Percentiles rank a stretch among this genome's conserved stretches.
These are phyloP conservation scores for Hymenopus coronatus DNA, from an alignment of 2,888 invertebrate genomes.

Conservation along the genomic window DNA sequence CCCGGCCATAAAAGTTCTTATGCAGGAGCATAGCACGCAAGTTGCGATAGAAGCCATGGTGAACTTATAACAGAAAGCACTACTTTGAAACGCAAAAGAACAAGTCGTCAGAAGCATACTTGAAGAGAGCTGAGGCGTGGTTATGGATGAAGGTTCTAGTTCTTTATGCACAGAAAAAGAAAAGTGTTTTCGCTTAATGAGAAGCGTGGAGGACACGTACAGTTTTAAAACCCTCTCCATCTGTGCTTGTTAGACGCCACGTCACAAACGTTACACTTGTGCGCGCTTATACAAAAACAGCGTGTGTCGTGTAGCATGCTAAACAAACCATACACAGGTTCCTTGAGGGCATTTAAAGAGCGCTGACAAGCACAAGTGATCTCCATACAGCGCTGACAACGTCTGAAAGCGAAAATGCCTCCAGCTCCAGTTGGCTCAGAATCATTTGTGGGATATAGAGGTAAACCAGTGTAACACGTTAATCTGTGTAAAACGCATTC, in stretches of 20 bases:
- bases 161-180: not conserved
- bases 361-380: not conserved
- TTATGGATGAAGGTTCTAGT: not conserved
- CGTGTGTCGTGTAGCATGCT: not conserved
- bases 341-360: not conserved
- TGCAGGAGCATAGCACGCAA: no score
- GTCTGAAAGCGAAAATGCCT: not conserved
- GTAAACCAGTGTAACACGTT: not conserved
- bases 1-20: no score
- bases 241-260: not conserved
- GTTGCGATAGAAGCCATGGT: not conserved
- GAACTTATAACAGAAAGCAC: not conserved
- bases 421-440: not conserved
- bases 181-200: not conserved
- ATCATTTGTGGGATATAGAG: not conserved
- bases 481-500: no score
- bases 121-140: not conserved
- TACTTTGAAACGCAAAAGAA: not conserved
- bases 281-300: not conserved
- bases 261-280: not conserved
- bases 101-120: not conserved
- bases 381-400: not conserved
- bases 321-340: not conserved
- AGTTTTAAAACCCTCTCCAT: not conserved
- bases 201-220: not conserved